phyloP scores from a whole-genome alignment of 2,888 invertebrate species.

The Agrilus biguttatus region DNA sequence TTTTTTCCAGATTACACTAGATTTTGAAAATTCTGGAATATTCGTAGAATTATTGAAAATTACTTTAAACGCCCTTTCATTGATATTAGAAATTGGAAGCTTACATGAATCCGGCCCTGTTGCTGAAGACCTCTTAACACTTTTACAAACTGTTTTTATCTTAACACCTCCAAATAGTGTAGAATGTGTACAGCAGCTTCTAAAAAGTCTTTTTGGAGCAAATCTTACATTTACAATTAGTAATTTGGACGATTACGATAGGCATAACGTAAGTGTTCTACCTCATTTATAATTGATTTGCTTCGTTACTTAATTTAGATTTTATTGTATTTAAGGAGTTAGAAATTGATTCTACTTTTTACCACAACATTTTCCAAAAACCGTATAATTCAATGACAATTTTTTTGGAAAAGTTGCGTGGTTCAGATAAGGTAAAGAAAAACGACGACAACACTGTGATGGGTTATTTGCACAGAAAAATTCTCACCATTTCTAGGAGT shows the following conservation, averaged over 20 bases:
- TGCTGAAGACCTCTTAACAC: slow-evolving; percentile 67
- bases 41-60: slow-evolving; percentile 53
- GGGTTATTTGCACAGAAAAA: slow-evolving; percentile 28
- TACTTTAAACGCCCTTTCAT: slow-evolving; percentile 48
- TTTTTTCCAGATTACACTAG: slow-evolving; percentile 55
- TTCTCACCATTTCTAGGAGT: slow-evolving; percentile 29
- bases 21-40: slow-evolving; percentile 59
- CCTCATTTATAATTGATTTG: no score
- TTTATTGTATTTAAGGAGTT: slow-evolving; percentile 5
- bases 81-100: slow-evolving; percentile 54
- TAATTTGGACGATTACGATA: slow-evolving; percentile 5
- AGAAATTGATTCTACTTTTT: slow-evolving; percentile 22
- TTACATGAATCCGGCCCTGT: slow-evolving; percentile 55
- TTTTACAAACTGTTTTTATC: slow-evolving; percentile 55
- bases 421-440: slow-evolving; percentile 22
- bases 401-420: slow-evolving; percentile 21
- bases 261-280: neutral
- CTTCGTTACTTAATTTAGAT: no score
- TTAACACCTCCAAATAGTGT: slow-evolving; percentile 56
- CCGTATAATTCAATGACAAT: slow-evolving; percentile 23
- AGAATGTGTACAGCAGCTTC: slow-evolving; percentile 60
- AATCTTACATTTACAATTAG: slow-evolving; percentile 38
- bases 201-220: slow-evolving; percentile 62
- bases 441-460: slow-evolving; percentile 27
- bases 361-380: slow-evolving; percentile 27